These are phyloP conservation scores for Rynchops niger DNA, from an alignment of 2,113 vertebrate genomes.

Conservation along the genomic window DNA sequence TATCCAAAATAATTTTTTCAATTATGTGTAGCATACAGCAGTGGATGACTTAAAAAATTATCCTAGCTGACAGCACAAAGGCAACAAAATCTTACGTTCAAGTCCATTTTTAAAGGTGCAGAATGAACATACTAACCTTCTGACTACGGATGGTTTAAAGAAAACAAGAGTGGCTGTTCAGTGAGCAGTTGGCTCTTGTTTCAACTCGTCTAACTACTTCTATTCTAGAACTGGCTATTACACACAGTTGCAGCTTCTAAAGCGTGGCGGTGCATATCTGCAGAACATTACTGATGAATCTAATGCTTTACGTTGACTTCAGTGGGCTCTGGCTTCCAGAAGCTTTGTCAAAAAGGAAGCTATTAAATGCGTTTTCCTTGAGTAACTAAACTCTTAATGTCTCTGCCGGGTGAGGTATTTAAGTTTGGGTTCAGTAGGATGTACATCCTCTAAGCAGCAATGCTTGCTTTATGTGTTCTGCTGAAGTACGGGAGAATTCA, in stretches of 20 bases:
- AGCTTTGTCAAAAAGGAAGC: not conserved
- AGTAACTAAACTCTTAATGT: not conserved
- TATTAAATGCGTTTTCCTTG: not conserved
- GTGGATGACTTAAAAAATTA: slow-evolving; percentile 6
- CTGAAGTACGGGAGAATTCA: not conserved
- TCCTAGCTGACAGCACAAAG: slow-evolving; percentile 13
- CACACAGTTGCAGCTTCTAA: not conserved
- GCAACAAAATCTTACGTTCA: not conserved
- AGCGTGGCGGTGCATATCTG: not conserved
- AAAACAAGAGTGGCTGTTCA: not conserved
- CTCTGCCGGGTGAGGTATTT: not conserved
- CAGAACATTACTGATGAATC: not conserved
- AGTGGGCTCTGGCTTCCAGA: not conserved
- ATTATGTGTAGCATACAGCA: slow-evolving; percentile 14
- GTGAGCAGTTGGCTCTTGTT: not conserved
- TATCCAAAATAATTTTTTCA: slow-evolving; percentile 39
- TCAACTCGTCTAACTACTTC: not conserved
- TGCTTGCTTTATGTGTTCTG: not conserved
- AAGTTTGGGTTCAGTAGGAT: not conserved
- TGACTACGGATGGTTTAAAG: not conserved
- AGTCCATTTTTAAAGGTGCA: not conserved
- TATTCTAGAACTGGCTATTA: not conserved
- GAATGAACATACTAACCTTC: not conserved
- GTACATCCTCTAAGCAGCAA: not conserved
- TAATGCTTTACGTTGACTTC: not conserved